Percentiles rank a stretch among this genome's conserved stretches.
Evolutionary conservation across 1,140 invertebrate species (phyloP).

Genomic region (Musca vetustissima): DNA sequence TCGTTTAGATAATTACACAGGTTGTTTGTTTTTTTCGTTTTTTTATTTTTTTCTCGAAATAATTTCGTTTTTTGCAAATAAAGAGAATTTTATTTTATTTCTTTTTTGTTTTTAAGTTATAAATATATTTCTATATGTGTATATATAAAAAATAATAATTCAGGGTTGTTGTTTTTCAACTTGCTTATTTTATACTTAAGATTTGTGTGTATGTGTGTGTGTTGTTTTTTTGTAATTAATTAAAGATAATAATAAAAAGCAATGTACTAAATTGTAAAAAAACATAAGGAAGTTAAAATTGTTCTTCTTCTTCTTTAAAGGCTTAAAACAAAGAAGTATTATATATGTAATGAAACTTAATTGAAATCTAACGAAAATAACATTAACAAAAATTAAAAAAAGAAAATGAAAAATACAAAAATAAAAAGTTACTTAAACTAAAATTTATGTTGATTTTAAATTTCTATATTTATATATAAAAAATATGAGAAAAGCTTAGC

Average conservation of each 20-base stretch:
- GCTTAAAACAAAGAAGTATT: background rate
- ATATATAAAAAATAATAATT: too few relatives aligned
- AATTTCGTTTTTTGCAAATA: conserved; percentile 16
- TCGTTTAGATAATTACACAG: conserved; percentile 15
- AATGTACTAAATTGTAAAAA: background rate
- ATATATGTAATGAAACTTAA: background rate
- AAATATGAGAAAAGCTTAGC: too few relatives aligned
- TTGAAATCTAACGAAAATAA: background rate
- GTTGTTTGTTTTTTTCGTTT: background rate
- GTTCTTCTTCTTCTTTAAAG: background rate
- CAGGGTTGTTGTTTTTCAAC: background rate
- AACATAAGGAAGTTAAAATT: background rate
- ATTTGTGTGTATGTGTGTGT: background rate
- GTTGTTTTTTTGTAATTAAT: background rate
- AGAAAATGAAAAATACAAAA: background rate
- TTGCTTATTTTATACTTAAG: background rate
- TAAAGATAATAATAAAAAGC: background rate
- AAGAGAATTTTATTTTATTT: background rate
- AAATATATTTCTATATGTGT: too few relatives aligned
- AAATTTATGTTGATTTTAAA: too few relatives aligned
- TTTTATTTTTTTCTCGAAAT: background rate
- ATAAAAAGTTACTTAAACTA: too few relatives aligned
- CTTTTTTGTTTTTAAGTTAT: too few relatives aligned
- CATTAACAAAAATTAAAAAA: background rate
- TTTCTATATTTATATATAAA: too few relatives aligned